Percentiles rank a stretch among this genome's conserved stretches.
Conservation (phyloP, 2,797 vertebrate species). For the Rostrhamus sociabilis region DNA sequence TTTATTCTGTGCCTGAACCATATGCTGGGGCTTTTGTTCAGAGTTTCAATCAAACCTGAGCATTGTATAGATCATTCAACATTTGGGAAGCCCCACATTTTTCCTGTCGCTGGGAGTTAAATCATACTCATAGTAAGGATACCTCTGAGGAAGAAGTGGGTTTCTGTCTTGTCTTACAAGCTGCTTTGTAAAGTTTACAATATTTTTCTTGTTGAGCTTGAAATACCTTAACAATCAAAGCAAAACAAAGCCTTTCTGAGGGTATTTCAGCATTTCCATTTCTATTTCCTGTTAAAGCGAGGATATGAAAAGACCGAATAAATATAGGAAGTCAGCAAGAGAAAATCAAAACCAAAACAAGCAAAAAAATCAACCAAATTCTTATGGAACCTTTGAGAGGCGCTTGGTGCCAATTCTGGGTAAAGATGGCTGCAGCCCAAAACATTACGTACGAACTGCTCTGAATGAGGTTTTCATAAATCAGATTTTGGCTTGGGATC, state of each 20-base stretch:
- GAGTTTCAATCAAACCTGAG: background rate
- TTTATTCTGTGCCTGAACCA: background rate
- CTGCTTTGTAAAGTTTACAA: background rate
- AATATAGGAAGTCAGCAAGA: background rate
- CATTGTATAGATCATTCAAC: background rate
- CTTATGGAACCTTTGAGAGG: background rate
- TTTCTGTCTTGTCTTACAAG: background rate
- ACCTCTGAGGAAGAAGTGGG: background rate
- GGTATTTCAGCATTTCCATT: background rate
- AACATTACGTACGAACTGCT: background rate
- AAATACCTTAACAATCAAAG: background rate
- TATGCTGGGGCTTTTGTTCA: background rate
- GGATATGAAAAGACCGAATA: background rate
- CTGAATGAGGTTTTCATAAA: conserved; percentile 49
- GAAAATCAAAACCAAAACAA: background rate
- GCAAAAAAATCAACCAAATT: background rate
- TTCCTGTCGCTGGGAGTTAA: background rate
- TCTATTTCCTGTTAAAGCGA: background rate
- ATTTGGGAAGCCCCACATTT: background rate
- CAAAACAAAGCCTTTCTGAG: background rate
- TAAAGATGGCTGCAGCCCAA: conserved; percentile 37
- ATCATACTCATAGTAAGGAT: background rate
- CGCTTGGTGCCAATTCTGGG: background rate
- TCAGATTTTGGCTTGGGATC: background rate
- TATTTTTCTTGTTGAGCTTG: background rate